Evolutionary conservation across 2,888 invertebrate species (phyloP), one percentile per base, ranked within the genome.

Genomic region (Drosophila falleni): DNA sequence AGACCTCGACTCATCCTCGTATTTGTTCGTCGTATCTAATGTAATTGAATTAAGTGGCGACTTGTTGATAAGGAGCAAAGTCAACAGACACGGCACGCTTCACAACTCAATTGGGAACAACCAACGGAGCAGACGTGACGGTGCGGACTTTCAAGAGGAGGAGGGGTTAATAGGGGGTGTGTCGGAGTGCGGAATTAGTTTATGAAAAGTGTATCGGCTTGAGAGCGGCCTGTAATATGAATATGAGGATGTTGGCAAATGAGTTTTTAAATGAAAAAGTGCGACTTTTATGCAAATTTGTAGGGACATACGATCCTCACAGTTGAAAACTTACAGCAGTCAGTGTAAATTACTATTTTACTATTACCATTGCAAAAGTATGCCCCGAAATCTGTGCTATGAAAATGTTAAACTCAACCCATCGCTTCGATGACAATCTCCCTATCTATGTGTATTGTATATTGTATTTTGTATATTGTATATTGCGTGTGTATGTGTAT

Each of bases 41-140:
- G 83, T 88, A 85, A 88, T 88, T 88, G 81, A 88, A 89, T 88
- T 88, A 88, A 89, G 87, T 89, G 87, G 85, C 89, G 83, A 88
- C 88, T 89, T 88, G 88, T 88, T 89, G 88, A 88, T 88, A 88
- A 85, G 81, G 77, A 81, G 80, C 74, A 80, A 78, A 81, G 77
- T 83, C 83, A 80, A 78, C 78, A 80, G 80, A 74, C 73, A 80
- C 79, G 71, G 84, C 77, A 81, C 77, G 78, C 81, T 79, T 65
- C 74, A 77, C 71, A 79, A 73, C 80, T 84, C 80, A 75, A 83
- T 84, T 72, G 82, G 70, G 70, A 65, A 56, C 71, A 41, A 60
- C 63, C 53, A 49, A 65, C 60, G 35, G 6, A 33, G 37, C 51
- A 47, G 59, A 31, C 31, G 47, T n/a, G 31, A 61, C 33, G 51